A percentile compares a stretch with the other conserved stretches of the same genome.
Conservation (phyloP, 1,140 invertebrate species). For the Drosophila athabasca region DNA sequence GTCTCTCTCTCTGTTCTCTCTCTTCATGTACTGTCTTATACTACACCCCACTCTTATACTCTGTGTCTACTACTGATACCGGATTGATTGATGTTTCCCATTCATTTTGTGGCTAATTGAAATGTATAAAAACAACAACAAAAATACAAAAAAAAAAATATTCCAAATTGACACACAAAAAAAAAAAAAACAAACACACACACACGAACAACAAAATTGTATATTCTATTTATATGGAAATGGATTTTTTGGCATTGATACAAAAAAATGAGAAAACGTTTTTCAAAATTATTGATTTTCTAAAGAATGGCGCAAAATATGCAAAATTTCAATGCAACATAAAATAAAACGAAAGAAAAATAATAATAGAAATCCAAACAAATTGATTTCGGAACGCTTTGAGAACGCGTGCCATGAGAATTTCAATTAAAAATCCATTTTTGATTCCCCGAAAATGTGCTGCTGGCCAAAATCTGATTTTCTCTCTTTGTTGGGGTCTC, state of each 20-base stretch:
- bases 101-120: slow-evolving; percentile 57
- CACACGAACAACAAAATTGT: slow-evolving; percentile 26
- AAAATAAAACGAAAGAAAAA: slow-evolving; percentile 21
- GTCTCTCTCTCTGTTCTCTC: slow-evolving; percentile 13
- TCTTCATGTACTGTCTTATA: slow-evolving; percentile 28
- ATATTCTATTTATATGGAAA: slow-evolving; percentile 47
- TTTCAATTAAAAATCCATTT: slow-evolving; percentile 48
- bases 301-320: slow-evolving; percentile 59
- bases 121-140: slow-evolving; percentile 36
- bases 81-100: slow-evolving; percentile 55
- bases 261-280: slow-evolving; percentile 50
- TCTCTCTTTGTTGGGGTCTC: slow-evolving; percentile 42
- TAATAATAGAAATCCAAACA: no score
- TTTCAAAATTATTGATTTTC: slow-evolving; percentile 18
- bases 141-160: slow-evolving; percentile 32
- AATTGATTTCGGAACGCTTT: slow-evolving; percentile 28
- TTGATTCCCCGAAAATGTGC: slow-evolving; percentile 23
- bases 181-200: slow-evolving; percentile 14
- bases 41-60: slow-evolving; percentile 48
- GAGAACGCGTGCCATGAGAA: slow-evolving; percentile 31
- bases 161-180: slow-evolving; percentile 44
- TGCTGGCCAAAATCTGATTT: slow-evolving; percentile 43
- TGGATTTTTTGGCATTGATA: slow-evolving; percentile 68
- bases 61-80: slow-evolving; percentile 36
- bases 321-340: slow-evolving; percentile 58